A percentile compares a stretch with the other conserved stretches of the same genome.
These are phyloP conservation scores for Poecilus cupreus DNA, from an alignment of 2,888 invertebrate species.

Conservation along the genomic window DNA sequence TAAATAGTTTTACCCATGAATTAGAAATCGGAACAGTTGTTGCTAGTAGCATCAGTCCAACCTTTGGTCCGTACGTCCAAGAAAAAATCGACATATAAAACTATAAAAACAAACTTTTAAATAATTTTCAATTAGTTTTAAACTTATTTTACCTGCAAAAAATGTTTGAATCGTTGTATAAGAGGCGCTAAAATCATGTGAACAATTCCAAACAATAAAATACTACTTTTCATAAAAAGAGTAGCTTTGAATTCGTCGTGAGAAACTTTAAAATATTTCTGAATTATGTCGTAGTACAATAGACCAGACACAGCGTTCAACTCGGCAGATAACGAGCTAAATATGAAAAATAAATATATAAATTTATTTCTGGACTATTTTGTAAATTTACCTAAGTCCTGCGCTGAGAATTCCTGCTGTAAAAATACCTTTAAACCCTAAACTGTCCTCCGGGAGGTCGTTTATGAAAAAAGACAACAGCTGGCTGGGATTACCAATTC, in stretches of 20 bases:
- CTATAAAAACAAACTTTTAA: not conserved
- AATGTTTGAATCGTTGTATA: not conserved
- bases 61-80: slow-evolving; percentile 5
- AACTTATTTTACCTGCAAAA: not conserved
- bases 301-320: slow-evolving; percentile 43
- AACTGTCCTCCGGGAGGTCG: not conserved
- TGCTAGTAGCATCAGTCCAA: not conserved
- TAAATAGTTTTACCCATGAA: not conserved
- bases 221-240: slow-evolving; percentile 31
- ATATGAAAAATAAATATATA: not conserved
- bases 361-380: no score
- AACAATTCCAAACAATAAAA: slow-evolving; percentile 11
- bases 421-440: slow-evolving; percentile 46
- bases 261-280: slow-evolving; percentile 21
- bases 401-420: slow-evolving; percentile 36
- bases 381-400: slow-evolving; percentile 25
- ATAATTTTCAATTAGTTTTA: not conserved
- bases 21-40: not conserved
- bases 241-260: slow-evolving; percentile 22
- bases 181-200: slow-evolving; percentile 7
- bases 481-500: not conserved
- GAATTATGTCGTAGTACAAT: slow-evolving; percentile 21
- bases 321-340: slow-evolving; percentile 44
- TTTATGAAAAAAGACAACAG: slow-evolving; percentile 6
- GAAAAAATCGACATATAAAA: not conserved